A percentile compares a stretch with the other conserved stretches of the same genome.
phyloP scores from a whole-genome alignment of 2,888 invertebrate genomes.

The Tupiocoris notatus region DNA sequence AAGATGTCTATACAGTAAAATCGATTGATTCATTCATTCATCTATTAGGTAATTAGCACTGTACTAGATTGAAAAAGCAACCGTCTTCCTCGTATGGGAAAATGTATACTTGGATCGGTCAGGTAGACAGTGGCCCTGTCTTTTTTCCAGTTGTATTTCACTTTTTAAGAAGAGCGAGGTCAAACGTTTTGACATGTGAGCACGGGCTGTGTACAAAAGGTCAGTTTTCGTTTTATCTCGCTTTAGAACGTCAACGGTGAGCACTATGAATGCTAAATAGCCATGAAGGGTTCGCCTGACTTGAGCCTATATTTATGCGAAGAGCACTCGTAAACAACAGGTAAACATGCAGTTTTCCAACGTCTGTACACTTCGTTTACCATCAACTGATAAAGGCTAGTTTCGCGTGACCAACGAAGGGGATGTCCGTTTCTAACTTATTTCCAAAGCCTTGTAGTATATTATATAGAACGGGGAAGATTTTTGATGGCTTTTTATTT shows the following conservation, averaged over 20 bases:
- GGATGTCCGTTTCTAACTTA: not conserved
- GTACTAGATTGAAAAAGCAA: too few relatives aligned
- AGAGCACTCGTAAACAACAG: not conserved
- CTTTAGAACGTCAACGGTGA: not conserved
- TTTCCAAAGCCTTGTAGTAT: too few relatives aligned
- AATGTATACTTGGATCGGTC: too few relatives aligned
- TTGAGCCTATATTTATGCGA: not conserved
- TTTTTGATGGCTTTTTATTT: too few relatives aligned
- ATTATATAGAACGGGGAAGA: too few relatives aligned
- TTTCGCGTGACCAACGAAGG: not conserved
- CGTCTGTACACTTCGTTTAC: not conserved
- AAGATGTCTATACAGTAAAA: too few relatives aligned
- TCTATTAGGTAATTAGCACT: too few relatives aligned
- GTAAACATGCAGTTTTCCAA: not conserved
- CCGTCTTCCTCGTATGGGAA: too few relatives aligned
- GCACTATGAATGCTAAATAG: not conserved
- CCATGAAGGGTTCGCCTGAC: not conserved
- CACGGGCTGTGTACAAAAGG: not conserved
- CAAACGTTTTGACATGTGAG: not conserved
- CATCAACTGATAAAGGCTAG: not conserved
- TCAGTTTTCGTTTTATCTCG: not conserved
- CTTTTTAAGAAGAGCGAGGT: not conserved
- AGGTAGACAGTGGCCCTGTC: too few relatives aligned
- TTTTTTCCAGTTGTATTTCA: too few relatives aligned
- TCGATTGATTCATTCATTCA: too few relatives aligned